Conservation (phyloP, 2,113 vertebrate species). For the Uria lomvia region DNA sequence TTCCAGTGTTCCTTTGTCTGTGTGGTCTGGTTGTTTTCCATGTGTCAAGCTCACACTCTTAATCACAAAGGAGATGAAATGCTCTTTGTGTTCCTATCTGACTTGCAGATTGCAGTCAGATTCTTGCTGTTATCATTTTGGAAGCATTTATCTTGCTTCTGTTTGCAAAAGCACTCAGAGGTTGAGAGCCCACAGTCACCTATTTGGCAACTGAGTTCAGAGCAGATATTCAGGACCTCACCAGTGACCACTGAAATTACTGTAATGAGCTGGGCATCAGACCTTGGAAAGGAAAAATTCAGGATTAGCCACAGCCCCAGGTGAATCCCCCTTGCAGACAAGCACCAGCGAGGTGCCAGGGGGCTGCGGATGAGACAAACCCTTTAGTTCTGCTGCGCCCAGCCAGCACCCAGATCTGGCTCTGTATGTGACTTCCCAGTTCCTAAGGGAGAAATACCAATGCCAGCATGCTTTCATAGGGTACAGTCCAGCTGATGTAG, state of each 20-base stretch:
- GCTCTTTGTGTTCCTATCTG: conserved; percentile 39
- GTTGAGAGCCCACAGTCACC: background rate
- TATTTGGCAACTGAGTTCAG: background rate
- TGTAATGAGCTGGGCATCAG: background rate
- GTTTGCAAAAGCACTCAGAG: background rate
- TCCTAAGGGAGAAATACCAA: background rate
- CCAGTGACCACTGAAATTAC: background rate
- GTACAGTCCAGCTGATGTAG: background rate
- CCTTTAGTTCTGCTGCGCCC: accelerated
- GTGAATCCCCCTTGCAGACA: background rate
- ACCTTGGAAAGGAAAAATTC: background rate
- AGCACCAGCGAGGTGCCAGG: background rate
- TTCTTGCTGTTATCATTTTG: background rate
- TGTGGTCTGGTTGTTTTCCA: conserved; percentile 46
- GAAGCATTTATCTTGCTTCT: background rate
- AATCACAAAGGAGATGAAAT: conserved; percentile 41
- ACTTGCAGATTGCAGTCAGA: conserved; percentile 25
- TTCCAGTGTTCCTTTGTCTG: conserved; percentile 44
- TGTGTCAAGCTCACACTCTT: conserved; percentile 24
- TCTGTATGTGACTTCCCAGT: background rate
- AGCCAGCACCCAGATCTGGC: background rate
- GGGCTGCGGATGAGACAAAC: background rate
- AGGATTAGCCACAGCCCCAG: background rate
- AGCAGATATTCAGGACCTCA: background rate
- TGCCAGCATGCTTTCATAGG: background rate